Evolutionary conservation across 2,797 vertebrate species (phyloP), one percentile per base, ranked within the genome.

Genomic region (Parambassis ranga): DNA sequence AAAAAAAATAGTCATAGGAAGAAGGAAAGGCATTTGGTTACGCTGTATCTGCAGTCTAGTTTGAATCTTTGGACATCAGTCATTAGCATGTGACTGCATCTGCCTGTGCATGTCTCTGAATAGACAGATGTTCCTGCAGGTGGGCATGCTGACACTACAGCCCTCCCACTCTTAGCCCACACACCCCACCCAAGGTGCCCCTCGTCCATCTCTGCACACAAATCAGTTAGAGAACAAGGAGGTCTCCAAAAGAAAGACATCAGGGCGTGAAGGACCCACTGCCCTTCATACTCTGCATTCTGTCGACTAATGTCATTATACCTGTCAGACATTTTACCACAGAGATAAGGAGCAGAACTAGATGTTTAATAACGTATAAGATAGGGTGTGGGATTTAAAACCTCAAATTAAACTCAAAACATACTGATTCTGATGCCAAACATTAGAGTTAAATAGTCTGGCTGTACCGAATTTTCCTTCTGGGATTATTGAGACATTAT

Each of bases 41-140:
- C n/a, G n/a, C n/a, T n/a, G n/a, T n/a, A n/a, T n/a, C n/a, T n/a
- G n/a, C n/a, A n/a, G n/a, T n/a, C n/a, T n/a, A n/a, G n/a, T n/a
- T n/a, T n/a, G n/a, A n/a, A n/a, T n/a, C n/a, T n/a, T n/a, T n/a
- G n/a, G n/a, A n/a, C n/a, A n/a, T 77, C 56, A 62, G 63, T 77
- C 72, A 65, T 73, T 39, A 38, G 35, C 9, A 44, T 39, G 57
- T 37, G 7, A 31, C 50, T 15, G 18, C 50, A 55, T 75, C 52
- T 72, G 66, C 51, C 33, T 64, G 18, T 33, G 55, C 5, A 20
- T 71, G 26, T 42, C 46, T 71, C 46, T 57, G 69, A 81, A 70
- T 5, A 80, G 86, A 87, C 92, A 92, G 91, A 91, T 92, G 91
- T 91, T 90, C 67, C 58, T 85, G 89, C 89, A 91, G 90, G 87